Evolutionary conservation across 2,797 vertebrate genomes (phyloP), one percentile per base, ranked within the genome.

Genomic region (Lindbergichthys nudifrons): DNA sequence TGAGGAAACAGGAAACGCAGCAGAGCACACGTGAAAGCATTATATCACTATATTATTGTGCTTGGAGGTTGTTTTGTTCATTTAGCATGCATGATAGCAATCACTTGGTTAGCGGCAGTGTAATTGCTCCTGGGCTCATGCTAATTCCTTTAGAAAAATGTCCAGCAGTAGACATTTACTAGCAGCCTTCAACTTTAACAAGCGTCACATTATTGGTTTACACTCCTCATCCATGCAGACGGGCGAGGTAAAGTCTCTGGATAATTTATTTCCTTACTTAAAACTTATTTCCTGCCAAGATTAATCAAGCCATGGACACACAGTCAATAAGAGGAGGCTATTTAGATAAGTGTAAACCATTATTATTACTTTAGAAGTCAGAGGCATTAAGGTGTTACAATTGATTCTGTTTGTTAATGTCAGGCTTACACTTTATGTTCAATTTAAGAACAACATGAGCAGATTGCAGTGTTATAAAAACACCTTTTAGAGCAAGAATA

Each of bases 281-380:
- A 84, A 80, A 86, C 81, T 32, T 70, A 81, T 77, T 84, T 83
- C 83, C 80, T 89, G 79, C 80, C 70, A 51, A 69, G 75, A 88
- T 83, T 79, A 84, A 91, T 91, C 87, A 91, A 77, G 77, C 46
- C 13, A 19, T 66, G 79, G 76, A 74, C 68, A 56, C 0, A 7
- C 67, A 67, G 83, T 87, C 89, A 91, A 89, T 91, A 88, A 77
- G 43, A 89, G 81, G 65, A 90, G 81, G 82, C 79, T 81, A 80
- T 90, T 90, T 79, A 91, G 88, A 90, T 89, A 92, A 88, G 87
- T 91, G 72, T 75, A 80, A 85, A 63, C 79, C 73, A 84, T 90
- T 89, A 87, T 80, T 87, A 92, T 91, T 89, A 83, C 81, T 81
- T 90, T 65, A 76, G 69, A 79, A 88, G 75, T 81, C 73, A 76